Evolutionary conservation across 2,113 vertebrate genomes (phyloP).

Genomic region (Zootoca vivipara): DNA sequence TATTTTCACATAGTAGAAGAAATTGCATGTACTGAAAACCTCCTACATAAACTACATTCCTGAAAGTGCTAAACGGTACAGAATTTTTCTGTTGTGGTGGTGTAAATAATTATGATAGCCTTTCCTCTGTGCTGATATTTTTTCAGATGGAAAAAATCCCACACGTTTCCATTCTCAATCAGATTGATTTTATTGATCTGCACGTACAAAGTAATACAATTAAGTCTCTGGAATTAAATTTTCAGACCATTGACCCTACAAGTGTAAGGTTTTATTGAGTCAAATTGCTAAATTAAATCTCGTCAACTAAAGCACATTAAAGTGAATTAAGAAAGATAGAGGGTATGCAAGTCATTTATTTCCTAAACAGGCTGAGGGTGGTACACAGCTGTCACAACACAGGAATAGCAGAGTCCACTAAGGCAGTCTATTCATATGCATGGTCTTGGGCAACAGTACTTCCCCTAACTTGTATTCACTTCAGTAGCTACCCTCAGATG

Average conservation of each 20-base stretch:
- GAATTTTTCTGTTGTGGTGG: slow-evolving; percentile 58
- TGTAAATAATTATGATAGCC: slow-evolving; percentile 43
- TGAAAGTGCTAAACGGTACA: slow-evolving; percentile 47
- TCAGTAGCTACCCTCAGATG: background rate
- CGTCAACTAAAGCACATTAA: slow-evolving; percentile 80
- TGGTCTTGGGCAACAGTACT: background rate
- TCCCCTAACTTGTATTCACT: background rate
- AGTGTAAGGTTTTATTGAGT: slow-evolving; percentile 89
- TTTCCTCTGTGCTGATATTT: slow-evolving; percentile 42
- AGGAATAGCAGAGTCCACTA: background rate
- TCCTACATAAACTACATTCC: slow-evolving; percentile 54
- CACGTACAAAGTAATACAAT: slow-evolving; percentile 86
- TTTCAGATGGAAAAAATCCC: slow-evolving; percentile 67
- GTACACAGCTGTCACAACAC: slow-evolving; percentile 55
- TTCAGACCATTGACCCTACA: slow-evolving; percentile 86
- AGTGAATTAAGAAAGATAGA: slow-evolving; percentile 80
- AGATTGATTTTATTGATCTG: slow-evolving; percentile 91
- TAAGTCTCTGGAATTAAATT: slow-evolving; percentile 91
- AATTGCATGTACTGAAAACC: slow-evolving; percentile 60
- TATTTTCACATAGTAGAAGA: slow-evolving; percentile 69
- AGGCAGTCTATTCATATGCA: background rate
- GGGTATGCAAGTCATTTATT: slow-evolving; percentile 71
- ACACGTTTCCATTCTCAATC: slow-evolving; percentile 75
- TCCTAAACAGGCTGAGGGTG: slow-evolving; percentile 59
- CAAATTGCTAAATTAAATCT: slow-evolving; percentile 87